Percentiles rank a stretch among this genome's conserved stretches.
Conservation (phyloP, 2,797 vertebrate species). For the Okamejei kenojei region DNA sequence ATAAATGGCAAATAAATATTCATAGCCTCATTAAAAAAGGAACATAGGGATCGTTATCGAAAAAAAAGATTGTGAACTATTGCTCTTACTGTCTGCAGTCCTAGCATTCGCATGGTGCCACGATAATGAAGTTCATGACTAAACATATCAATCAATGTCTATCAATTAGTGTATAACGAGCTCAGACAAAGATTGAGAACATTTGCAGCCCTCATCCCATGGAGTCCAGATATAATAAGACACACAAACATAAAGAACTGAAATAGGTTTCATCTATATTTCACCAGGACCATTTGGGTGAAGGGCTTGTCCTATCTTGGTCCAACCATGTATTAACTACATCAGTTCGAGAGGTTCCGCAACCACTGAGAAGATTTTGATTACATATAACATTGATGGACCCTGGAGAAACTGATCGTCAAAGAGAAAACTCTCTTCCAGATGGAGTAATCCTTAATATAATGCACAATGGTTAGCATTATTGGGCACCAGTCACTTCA, state of each 20-base stretch:
- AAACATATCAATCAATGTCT: neutral
- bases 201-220: neutral
- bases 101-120: neutral
- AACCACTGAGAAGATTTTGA: no score
- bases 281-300: no score
- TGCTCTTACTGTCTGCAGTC: neutral
- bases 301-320: no score
- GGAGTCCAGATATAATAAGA: neutral
- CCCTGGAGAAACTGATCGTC: no score
- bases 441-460: no score
- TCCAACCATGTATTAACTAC: no score
- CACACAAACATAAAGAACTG: neutral
- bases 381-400: no score
- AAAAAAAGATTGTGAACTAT: neutral
- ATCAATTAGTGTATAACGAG: neutral
- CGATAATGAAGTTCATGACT: conserved; percentile 18
- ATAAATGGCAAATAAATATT: neutral
- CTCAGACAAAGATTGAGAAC: neutral
- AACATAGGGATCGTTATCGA: neutral
- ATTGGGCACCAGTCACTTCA: no score
- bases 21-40: conserved; percentile 7
- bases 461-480: no score
- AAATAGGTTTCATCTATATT: no score
- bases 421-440: no score
- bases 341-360: no score